A percentile compares a stretch with the other conserved stretches of the same genome.
Evolutionary conservation across 2,888 invertebrate genomes (phyloP).

Genomic region (Pammene aurita): DNA sequence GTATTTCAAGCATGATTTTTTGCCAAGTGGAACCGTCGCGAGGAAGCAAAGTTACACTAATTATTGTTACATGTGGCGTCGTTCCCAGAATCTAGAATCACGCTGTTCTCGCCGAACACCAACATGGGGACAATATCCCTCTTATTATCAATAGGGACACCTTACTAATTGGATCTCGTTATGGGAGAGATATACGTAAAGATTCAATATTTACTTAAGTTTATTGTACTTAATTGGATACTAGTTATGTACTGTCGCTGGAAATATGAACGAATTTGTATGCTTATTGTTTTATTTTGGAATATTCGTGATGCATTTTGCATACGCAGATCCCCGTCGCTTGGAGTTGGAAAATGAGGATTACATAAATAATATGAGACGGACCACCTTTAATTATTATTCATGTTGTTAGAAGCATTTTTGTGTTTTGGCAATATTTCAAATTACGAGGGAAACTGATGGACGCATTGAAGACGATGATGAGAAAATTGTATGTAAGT

Average conservation of each 20-base stretch:
- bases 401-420: slow-evolving; percentile 37
- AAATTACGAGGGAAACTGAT: neutral
- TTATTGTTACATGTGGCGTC: slow-evolving; percentile 54
- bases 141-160: slow-evolving; percentile 12
- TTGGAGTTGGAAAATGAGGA: slow-evolving; percentile 38
- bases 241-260: neutral
- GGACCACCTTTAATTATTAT: slow-evolving; percentile 45
- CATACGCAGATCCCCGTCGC: neutral
- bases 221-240: neutral
- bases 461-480: no score
- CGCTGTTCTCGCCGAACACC: slow-evolving; percentile 11
- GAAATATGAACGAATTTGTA: neutral
- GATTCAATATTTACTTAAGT: neutral
- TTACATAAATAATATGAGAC: slow-evolving; percentile 38
- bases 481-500: no score
- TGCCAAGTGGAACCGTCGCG: slow-evolving; percentile 32
- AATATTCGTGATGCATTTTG: neutral
- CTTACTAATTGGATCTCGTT: slow-evolving; percentile 22
- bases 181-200: slow-evolving; percentile 1
- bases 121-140: slow-evolving; percentile 6
- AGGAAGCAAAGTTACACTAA: slow-evolving; percentile 47
- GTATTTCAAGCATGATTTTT: neutral
- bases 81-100: slow-evolving; percentile 49
- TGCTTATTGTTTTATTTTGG: neutral
- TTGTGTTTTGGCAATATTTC: slow-evolving; percentile 23